Conservation (phyloP, 2,797 vertebrate genomes). For the Agapornis canus region DNA sequence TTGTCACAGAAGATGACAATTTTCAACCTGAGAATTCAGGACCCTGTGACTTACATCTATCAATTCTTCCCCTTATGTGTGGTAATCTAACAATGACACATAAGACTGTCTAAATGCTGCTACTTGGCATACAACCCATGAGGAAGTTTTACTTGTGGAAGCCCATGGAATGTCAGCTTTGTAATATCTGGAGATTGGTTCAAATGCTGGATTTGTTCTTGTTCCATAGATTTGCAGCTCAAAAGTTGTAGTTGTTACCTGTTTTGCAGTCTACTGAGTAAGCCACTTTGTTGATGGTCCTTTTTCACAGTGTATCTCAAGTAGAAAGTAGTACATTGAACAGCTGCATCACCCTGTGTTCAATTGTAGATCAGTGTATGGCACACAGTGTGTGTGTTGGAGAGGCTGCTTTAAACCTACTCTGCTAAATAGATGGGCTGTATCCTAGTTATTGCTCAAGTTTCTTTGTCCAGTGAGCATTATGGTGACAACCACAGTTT, state of each 20-base stretch:
- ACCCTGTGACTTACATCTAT: background rate
- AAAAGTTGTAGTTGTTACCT: background rate
- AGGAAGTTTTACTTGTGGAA: background rate
- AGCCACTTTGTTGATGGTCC: background rate
- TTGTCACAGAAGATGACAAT: background rate
- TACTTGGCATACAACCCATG: background rate
- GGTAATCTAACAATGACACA: background rate
- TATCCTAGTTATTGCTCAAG: background rate
- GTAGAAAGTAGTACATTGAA: background rate
- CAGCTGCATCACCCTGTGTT: slow-evolving; percentile 55
- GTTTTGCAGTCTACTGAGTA: background rate
- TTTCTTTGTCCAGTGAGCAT: background rate
- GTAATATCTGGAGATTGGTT: background rate
- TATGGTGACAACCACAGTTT: background rate
- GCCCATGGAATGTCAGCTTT: background rate
- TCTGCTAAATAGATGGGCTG: background rate
- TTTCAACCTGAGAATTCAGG: background rate
- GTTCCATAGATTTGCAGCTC: background rate
- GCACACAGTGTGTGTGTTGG: accelerated
- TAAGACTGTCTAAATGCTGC: background rate
- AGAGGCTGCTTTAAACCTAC: background rate
- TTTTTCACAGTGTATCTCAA: background rate
- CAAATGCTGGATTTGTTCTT: background rate
- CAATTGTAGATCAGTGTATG: background rate
- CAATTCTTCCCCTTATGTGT: background rate